These are phyloP conservation scores for Polypterus senegalus DNA, from an alignment of 2,113 vertebrate species.

Conservation along the genomic window DNA sequence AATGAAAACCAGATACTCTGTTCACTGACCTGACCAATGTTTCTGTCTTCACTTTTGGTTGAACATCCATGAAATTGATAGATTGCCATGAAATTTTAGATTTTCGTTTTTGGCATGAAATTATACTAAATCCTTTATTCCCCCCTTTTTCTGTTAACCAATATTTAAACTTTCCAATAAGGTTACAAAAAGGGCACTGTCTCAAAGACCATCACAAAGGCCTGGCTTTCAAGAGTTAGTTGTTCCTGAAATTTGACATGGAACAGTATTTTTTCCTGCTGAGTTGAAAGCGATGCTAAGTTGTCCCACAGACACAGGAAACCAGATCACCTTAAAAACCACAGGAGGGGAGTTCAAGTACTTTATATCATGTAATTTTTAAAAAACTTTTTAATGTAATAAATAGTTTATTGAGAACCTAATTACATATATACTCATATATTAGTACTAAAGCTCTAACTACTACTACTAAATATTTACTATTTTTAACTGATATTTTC, in stretches of 20 bases:
- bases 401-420: no score
- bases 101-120: conserved; percentile 15
- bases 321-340: no score
- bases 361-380: no score
- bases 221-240: conserved; percentile 34
- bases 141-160: neutral
- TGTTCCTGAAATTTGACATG: conserved; percentile 27
- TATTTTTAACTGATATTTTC: no score
- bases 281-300: conserved; percentile 35
- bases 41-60: conserved; percentile 36
- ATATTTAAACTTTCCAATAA: conserved; percentile 35
- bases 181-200: conserved; percentile 49
- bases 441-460: no score
- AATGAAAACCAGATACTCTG: no score
- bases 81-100: conserved; percentile 7
- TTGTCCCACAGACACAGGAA: conserved; percentile 23
- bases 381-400: no score
- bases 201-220: conserved; percentile 21
- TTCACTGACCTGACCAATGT: no score
- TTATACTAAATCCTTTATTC: conserved; percentile 4
- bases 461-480: no score
- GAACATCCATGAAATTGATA: conserved; percentile 43
- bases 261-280: conserved; percentile 27
- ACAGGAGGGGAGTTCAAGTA: no score
- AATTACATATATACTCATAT: no score